Base-by-base conservation (phyloP, 30 jellyfish, hydroid and myxozoan species). In the Turritopsis rubra region DNA sequence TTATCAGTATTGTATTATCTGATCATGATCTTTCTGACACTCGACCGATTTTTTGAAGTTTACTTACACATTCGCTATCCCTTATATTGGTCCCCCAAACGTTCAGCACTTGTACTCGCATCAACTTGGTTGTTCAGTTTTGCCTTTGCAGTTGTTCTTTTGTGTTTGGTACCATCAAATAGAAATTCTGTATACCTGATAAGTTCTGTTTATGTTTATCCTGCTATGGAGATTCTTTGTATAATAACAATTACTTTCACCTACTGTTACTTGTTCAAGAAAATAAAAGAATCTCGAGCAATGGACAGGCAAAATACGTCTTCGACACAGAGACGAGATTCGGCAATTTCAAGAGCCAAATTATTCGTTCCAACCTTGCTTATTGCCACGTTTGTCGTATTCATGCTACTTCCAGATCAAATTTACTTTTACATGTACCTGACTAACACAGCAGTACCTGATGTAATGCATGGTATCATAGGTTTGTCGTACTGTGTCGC, bases 331-430 rank as follows among this genome's bases (percentile, higher is more conserved):
- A 13, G 60, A 3, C 9, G 9, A 41, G 60, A 41, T 5, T 41
- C 60, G 13, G 60, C 60, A 41, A 13, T 41, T 3, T 41, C 60
- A 41, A 41, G 13, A 41, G 60, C 60, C 9, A 27, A 27, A 68
- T 68, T 68, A n/a, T 68, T 68, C 30, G 77, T 68, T n/a, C 77
- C 77, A 27, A n/a, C 77, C 0, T 1, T 68, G 77, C 9, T 68
- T 68, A 68, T 68, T n/a, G 28, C 30, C 9, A 68, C 77, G 30
- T 68, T 68, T 68, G 77, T 68, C 0, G 9, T 68, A 1, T 68
- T 68, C 77, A 68, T 68, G 77, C 8, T 68, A 0, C 16, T 68
- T 7, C 77, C 77, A n/a, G 77, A 68, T 68, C 77, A 68, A 68
- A 27, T 68, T 27, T 68, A 68, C 21, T 68, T 68, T 27, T 68